Conservation (phyloP, 2,113 vertebrate genomes). For the Mugil cephalus region DNA sequence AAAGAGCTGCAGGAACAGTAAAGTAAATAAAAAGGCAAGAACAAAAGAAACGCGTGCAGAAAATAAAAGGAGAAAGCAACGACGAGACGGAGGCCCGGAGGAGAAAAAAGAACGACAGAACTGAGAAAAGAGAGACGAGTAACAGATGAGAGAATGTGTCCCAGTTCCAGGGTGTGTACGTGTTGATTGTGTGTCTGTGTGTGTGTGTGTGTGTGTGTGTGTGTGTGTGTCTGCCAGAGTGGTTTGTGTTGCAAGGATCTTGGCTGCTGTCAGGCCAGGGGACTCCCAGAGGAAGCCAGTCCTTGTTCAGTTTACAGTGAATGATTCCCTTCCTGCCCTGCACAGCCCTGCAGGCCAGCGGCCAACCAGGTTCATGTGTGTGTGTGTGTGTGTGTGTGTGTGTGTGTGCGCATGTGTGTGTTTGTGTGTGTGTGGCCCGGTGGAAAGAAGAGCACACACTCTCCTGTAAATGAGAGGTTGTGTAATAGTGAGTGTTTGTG, state of each 20-base stretch:
- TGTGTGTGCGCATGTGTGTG: slow-evolving; percentile 39
- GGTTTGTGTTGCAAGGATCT: slow-evolving; percentile 86
- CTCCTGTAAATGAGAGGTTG: slow-evolving; percentile 54
- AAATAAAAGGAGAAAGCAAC: slow-evolving; percentile 35
- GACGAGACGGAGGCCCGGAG: slow-evolving; percentile 33
- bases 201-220: slow-evolving; percentile 21
- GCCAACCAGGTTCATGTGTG: slow-evolving; percentile 75
- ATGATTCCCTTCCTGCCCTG: slow-evolving; percentile 90
- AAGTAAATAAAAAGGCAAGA: background rate
- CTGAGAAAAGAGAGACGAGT: slow-evolving; percentile 66
- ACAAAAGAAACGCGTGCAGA: slow-evolving; percentile 4
- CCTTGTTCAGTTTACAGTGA: slow-evolving; percentile 86
- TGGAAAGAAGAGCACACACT: slow-evolving; percentile 40
- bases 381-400: slow-evolving; percentile 45
- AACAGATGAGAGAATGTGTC: slow-evolving; percentile 73
- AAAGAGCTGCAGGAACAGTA: background rate
- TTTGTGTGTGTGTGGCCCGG: slow-evolving; percentile 46
- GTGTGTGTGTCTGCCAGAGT: slow-evolving; percentile 80
- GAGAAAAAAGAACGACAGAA: slow-evolving; percentile 56
- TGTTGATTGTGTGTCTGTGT: slow-evolving; percentile 33
- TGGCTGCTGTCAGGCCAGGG: slow-evolving; percentile 85
- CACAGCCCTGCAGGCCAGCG: slow-evolving; percentile 80
- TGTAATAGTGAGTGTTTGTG: slow-evolving; percentile 47
- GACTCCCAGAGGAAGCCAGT: slow-evolving; percentile 86
- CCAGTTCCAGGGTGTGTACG: slow-evolving; percentile 58